phyloP scores from a whole-genome alignment of 2,888 invertebrate species.

The Gymnosoma rotundatum region DNA sequence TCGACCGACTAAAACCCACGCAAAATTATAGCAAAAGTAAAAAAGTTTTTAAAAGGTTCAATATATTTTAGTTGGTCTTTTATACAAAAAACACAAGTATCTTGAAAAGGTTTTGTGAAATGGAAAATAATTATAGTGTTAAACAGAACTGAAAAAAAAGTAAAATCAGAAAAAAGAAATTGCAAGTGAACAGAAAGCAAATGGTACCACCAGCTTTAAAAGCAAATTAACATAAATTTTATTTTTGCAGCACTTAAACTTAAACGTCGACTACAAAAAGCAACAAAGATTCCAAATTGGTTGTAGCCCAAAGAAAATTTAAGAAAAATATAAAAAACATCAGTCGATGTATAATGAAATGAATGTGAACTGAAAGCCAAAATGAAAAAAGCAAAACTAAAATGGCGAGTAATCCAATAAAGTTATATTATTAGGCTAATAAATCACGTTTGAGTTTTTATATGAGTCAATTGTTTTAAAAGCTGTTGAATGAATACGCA shows the following conservation, averaged over 20 bases:
- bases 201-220: conserved; percentile 74
- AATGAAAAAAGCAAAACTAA: conserved; percentile 7
- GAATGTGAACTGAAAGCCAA: conserved; percentile 33
- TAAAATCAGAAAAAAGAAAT: neutral
- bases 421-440: conserved; percentile 65
- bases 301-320: conserved; percentile 60
- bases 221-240: conserved; percentile 80
- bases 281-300: conserved; percentile 33
- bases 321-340: conserved; percentile 20
- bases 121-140: conserved; percentile 6
- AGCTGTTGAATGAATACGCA: neutral
- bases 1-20: too few species aligned
- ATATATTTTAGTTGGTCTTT: conserved; percentile 3
- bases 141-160: conserved; percentile 4
- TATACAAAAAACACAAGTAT: conserved; percentile 22
- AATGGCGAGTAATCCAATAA: conserved; percentile 64
- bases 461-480: conserved; percentile 41
- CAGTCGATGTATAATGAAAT: conserved; percentile 43
- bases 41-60: neutral
- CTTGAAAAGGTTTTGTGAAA: conserved; percentile 35
- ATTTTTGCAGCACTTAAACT: conserved; percentile 71
- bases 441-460: conserved; percentile 57
- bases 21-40: neutral
- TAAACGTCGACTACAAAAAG: conserved; percentile 20
- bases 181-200: conserved; percentile 20